A percentile compares a stretch with the other conserved stretches of the same genome.
These are phyloP conservation scores for Catocala sponsa DNA, from an alignment of 2,888 invertebrate genomes.

Conservation along the genomic window DNA sequence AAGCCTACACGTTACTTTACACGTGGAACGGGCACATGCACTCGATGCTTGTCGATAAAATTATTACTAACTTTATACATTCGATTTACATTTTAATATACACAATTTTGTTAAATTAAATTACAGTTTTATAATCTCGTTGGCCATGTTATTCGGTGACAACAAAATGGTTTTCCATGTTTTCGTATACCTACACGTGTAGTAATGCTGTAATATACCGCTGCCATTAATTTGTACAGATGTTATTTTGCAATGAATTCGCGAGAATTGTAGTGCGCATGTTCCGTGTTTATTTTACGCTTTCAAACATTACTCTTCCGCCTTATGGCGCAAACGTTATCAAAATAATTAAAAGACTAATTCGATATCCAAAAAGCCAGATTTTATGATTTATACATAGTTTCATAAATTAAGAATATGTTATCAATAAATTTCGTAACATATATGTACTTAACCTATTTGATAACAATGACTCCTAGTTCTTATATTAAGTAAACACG, in stretches of 20 bases:
- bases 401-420: not conserved
- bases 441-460: constrained; percentile 5
- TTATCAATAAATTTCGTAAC: constrained; percentile 3
- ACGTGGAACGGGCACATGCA: constrained; percentile 6
- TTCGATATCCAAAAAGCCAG: not conserved
- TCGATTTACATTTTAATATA: constrained; percentile 10
- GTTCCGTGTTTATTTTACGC: constrained; percentile 39
- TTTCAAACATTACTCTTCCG: constrained; percentile 39
- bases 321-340: constrained; percentile 17
- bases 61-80: constrained; percentile 2
- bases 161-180: not conserved
- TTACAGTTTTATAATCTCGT: not conserved
- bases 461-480: constrained; percentile 11
- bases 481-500: constrained; percentile 9
- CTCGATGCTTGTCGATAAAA: constrained; percentile 6
- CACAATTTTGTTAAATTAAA: constrained; percentile 4
- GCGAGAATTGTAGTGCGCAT: constrained; percentile 29
- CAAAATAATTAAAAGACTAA: constrained; percentile 5
- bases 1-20: constrained; percentile 3
- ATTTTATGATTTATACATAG: too few relatives aligned
- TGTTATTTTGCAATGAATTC: constrained; percentile 38
- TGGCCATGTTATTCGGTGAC: not conserved
- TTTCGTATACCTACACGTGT: constrained; percentile 6
- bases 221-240: constrained; percentile 44
- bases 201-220: constrained; percentile 16